Base-by-base conservation (phyloP, 2,888 invertebrate genomes). In the Romanomermis culicivorax region DNA sequence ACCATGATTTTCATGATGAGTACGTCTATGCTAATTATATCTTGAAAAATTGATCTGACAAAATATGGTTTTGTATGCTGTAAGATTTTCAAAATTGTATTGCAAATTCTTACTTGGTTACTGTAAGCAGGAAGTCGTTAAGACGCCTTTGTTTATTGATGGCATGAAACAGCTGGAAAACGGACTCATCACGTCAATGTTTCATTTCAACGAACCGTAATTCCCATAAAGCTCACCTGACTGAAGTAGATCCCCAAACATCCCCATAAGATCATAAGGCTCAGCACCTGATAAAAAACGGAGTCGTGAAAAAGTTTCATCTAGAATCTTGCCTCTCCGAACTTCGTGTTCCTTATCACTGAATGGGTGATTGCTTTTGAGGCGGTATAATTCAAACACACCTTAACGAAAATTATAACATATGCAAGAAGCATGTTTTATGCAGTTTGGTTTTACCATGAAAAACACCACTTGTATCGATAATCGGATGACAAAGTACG, bases 21-120 rank as follows among this genome's bases (percentile, higher is more conserved):
- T 56, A 78, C 77, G 62, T 85, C 83, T 75, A 85, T 79, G 60
- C 82, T 82, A 50, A 82, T 80, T 77, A 85, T 85, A 64, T 85
- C 83, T 73, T 85, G 83, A 66, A 86, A 85, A 65, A 85, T 83
- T 7, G 82, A 82, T 68, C 84, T 84, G 70, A 42, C 72, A 70
- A 56, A 52, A n/a, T n/a, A n/a, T n/a, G n/a, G n/a, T n/a, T n/a
- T n/a, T n/a, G n/a, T n/a, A n/a, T n/a, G n/a, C n/a, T n/a, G 45
- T n/a, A 11, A n/a, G 23, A 11, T 42, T 58, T 58, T 42, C 25
- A 57, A 45, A 42, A 54, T 42, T 14, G 25, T 23, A 29, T 53
- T 11, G 26, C 50, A 49, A 11, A 14, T 36, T 49, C 78, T 77
- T 73, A 83, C 83, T 81, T 82, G 49, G 83, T 82, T 42, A 83